phyloP scores from a whole-genome alignment of 2,113 vertebrate species.

The Casuarius casuarius region DNA sequence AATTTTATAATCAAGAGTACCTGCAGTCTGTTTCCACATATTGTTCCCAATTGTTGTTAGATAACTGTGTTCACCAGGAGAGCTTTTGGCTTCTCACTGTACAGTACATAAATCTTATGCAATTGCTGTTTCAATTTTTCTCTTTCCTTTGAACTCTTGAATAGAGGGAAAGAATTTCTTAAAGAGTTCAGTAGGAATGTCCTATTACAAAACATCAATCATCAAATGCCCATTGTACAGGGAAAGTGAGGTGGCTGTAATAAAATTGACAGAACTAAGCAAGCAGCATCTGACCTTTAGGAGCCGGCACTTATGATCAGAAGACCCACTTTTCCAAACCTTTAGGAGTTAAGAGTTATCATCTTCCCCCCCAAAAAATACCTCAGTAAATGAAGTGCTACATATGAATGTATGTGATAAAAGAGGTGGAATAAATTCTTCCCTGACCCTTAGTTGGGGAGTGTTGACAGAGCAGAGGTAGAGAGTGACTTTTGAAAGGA shows the following conservation, averaged over 20 bases:
- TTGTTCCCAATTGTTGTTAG: constrained; percentile 41
- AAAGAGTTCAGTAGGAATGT: constrained; percentile 64
- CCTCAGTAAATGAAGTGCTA: constrained; percentile 75
- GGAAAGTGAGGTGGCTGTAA: constrained; percentile 70
- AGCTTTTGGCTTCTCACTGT: constrained; percentile 69
- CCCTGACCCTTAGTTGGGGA: constrained; percentile 41
- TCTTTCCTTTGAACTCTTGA: constrained; percentile 72
- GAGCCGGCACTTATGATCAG: constrained; percentile 53
- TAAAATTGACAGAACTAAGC: constrained; percentile 66
- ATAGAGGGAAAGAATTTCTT: constrained; percentile 60
- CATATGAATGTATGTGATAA: constrained; percentile 57
- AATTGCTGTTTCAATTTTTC: constrained; percentile 63
- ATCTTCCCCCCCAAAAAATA: constrained; percentile 26
- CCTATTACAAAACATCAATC: constrained; percentile 59
- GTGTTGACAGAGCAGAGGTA: constrained; percentile 72
- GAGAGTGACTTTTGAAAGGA: constrained; percentile 44
- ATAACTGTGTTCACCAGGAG: constrained; percentile 46
- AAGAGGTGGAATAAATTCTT: constrained; percentile 60
- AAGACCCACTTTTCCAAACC: constrained; percentile 44
- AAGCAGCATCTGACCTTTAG: constrained; percentile 71
- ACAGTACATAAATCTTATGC: constrained; percentile 72
- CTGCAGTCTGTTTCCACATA: constrained; percentile 1
- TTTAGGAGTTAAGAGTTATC: constrained; percentile 67
- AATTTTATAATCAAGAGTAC: constrained; percentile 25
- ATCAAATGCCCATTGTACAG: constrained; percentile 44